A percentile compares a stretch with the other conserved stretches of the same genome.
These are phyloP conservation scores for Azemiops feae DNA, from an alignment of 2,113 vertebrate species.

Conservation along the genomic window DNA sequence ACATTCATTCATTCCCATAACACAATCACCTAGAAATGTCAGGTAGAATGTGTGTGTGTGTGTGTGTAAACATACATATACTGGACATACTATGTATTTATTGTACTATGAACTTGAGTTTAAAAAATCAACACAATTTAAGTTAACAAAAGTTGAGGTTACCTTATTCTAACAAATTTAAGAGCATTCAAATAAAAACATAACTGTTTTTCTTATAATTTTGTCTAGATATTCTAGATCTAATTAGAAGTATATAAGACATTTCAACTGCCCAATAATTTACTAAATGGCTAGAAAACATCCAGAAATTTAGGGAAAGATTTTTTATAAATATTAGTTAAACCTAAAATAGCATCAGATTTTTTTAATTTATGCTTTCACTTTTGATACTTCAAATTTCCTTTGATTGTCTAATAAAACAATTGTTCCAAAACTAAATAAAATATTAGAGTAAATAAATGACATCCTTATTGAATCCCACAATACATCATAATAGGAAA, in stretches of 20 bases:
- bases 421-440: not conserved
- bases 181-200: not conserved
- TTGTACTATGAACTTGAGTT: not conserved
- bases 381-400: not conserved
- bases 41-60: not conserved
- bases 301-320: not conserved
- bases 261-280: not conserved
- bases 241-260: not conserved
- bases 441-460: not conserved
- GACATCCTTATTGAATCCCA: not conserved
- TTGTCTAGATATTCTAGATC: not conserved
- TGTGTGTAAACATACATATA: not conserved
- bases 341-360: not conserved
- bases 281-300: not conserved
- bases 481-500: not conserved
- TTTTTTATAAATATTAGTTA: not conserved
- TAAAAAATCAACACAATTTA: not conserved
- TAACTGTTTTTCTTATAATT: not conserved
- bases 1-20: no score
- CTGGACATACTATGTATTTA: not conserved
- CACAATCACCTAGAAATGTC: not conserved
- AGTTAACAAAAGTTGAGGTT: not conserved
- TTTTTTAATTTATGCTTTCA: not conserved
- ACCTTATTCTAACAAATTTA: not conserved
- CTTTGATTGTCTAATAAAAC: not conserved